Conservation (phyloP, 2,113 vertebrate species). For the Seriola rivoliana region DNA sequence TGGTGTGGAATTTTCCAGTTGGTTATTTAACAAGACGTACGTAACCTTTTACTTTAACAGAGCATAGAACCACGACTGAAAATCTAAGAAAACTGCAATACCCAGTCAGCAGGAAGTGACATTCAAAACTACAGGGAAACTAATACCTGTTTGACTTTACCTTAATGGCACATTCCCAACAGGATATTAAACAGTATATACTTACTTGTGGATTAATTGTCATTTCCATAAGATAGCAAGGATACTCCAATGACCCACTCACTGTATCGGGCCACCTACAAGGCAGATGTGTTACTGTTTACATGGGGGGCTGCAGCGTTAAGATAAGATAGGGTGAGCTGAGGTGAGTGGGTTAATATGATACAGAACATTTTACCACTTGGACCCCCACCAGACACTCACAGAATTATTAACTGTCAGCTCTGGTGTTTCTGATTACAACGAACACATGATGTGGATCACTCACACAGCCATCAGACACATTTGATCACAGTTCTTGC, state of each 20-base stretch:
- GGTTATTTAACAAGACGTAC: slow-evolving; percentile 11
- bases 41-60: slow-evolving; percentile 1
- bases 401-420: slow-evolving; percentile 60
- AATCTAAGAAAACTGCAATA: slow-evolving; percentile 11
- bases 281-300: slow-evolving; percentile 50
- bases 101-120: slow-evolving; percentile 27
- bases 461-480: slow-evolving; percentile 55
- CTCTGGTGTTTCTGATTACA: slow-evolving; percentile 66
- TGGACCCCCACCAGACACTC: slow-evolving; percentile 42
- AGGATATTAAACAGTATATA: slow-evolving; percentile 63
- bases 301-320: slow-evolving; percentile 35
- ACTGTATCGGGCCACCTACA: slow-evolving; percentile 57
- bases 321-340: slow-evolving; percentile 54
- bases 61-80: neutral
- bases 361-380: slow-evolving; percentile 50
- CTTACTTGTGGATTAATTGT: slow-evolving; percentile 57
- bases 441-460: slow-evolving; percentile 57
- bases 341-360: slow-evolving; percentile 57
- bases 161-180: slow-evolving; percentile 43
- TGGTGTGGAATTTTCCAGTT: slow-evolving; percentile 39
- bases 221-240: slow-evolving; percentile 66
- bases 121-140: slow-evolving; percentile 39
- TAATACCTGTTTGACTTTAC: slow-evolving; percentile 23
- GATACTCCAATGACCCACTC: slow-evolving; percentile 39
- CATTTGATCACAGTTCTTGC: slow-evolving; percentile 57